Percentiles rank a stretch among this genome's conserved stretches.
phyloP scores from a whole-genome alignment of 2,888 invertebrate genomes.

The Lasioglossum zephyrum region DNA sequence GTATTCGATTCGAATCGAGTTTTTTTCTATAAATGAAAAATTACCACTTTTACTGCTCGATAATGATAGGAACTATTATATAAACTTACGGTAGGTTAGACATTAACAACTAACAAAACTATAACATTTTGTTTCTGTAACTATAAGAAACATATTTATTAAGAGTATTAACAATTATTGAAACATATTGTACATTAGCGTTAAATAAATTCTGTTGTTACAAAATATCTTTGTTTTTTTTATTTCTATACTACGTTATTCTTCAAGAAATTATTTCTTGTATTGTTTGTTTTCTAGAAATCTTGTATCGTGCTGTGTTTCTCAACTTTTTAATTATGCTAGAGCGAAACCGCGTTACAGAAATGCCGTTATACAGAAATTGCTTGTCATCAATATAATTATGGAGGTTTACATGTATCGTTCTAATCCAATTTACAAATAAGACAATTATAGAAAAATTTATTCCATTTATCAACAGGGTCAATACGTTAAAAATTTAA shows the following conservation, averaged over 20 bases:
- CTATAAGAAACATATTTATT: too few relatives aligned
- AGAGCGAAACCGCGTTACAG: not conserved
- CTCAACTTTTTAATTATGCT: not conserved
- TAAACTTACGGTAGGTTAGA: not conserved
- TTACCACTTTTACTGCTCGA: not conserved
- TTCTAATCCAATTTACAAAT: not conserved
- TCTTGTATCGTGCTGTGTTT: not conserved
- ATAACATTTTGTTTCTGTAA: too few relatives aligned
- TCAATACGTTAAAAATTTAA: not conserved
- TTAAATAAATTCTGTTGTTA: not conserved
- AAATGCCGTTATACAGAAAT: constrained; percentile 5
- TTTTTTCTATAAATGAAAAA: not conserved
- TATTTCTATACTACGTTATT: not conserved
- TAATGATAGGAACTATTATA: not conserved
- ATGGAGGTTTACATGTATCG: not conserved
- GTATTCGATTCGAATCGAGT: not conserved
- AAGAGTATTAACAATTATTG: too few relatives aligned
- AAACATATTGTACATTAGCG: not conserved
- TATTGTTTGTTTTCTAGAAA: not conserved
- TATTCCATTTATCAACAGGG: not conserved
- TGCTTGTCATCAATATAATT: not conserved
- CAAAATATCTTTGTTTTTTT: not conserved
- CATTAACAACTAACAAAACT: not conserved
- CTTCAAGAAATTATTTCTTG: not conserved
- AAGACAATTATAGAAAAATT: not conserved